Conservation (phyloP, 2,888 invertebrate species). For the Nymphalis c-album region DNA sequence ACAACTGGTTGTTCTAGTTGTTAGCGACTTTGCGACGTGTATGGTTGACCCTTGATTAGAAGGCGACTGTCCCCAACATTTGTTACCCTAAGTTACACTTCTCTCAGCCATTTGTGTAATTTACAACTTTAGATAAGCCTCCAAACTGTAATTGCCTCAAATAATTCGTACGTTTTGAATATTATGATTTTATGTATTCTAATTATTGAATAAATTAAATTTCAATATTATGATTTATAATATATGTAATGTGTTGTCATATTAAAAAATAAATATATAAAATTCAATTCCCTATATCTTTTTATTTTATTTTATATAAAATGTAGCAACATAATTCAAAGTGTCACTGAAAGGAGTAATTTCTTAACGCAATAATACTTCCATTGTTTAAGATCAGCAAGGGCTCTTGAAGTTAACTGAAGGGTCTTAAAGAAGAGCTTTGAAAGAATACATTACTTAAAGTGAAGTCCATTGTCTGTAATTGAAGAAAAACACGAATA, state of each 20-base stretch:
- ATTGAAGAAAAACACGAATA: conserved; percentile 11
- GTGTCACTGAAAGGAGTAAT: conserved; percentile 20
- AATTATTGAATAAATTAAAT: too few relatives aligned
- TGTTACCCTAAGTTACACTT: conserved; percentile 40
- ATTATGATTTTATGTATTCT: neutral
- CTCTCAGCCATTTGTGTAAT: conserved; percentile 31
- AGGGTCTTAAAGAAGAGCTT: conserved; percentile 20
- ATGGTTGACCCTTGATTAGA: conserved; percentile 51
- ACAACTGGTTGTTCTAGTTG: conserved; percentile 22
- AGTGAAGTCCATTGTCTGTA: conserved; percentile 21
- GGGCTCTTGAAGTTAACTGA: conserved; percentile 23
- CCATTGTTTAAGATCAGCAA: conserved; percentile 21
- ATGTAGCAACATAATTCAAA: conserved; percentile 12
- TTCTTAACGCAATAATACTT: conserved; percentile 22
- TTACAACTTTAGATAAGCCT: conserved; percentile 28
- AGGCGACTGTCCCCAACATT: conserved; percentile 49
- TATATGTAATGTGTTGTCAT: too few relatives aligned
- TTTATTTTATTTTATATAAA: neutral
- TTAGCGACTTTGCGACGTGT: conserved; percentile 42
- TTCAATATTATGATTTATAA: too few relatives aligned
- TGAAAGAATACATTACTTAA: conserved; percentile 17
- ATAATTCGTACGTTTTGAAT: conserved; percentile 3
- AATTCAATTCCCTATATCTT: too few relatives aligned
- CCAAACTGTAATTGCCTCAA: conserved; percentile 6
- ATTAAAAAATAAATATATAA: too few relatives aligned